phyloP scores from a whole-genome alignment of 1,140 invertebrate species.

The Latrodectus geometricus region DNA sequence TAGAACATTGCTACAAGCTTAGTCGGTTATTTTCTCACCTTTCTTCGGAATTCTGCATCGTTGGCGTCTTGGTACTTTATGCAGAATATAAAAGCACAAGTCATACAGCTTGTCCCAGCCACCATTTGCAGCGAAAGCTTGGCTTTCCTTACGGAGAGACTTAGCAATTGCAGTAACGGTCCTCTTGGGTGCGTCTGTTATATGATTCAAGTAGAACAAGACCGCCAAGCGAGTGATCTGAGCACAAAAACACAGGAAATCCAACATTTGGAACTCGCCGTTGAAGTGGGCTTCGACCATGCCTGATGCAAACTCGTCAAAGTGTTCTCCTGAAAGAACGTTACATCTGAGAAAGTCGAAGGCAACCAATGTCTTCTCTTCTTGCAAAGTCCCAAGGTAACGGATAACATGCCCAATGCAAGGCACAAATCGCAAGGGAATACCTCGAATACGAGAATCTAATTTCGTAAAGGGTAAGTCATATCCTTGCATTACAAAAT shows the following conservation, averaged over 20 bases:
- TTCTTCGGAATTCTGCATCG: constrained; percentile 15
- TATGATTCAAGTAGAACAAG: constrained; percentile 19
- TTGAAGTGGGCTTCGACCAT: constrained; percentile 33
- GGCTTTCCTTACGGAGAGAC: neutral
- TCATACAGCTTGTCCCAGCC: constrained; percentile 40
- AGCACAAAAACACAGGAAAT: constrained; percentile 41
- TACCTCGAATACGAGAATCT: neutral
- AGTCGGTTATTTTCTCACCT: too few species aligned
- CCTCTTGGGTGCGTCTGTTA: constrained; percentile 4
- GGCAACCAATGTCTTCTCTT: constrained; percentile 16
- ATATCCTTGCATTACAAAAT: constrained; percentile 38
- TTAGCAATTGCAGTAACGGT: constrained; percentile 1
- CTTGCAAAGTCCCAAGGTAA: constrained; percentile 6
- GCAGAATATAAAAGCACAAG: constrained; percentile 27
- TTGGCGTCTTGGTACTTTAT: constrained; percentile 10
- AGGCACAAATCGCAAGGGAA: constrained; percentile 13
- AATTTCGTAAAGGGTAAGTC: constrained; percentile 13
- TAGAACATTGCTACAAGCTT: too few species aligned
- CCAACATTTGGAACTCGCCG: constrained; percentile 22
- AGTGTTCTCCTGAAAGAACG: constrained; percentile 27
- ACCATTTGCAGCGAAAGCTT: neutral
- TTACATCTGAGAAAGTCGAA: constrained; percentile 22
- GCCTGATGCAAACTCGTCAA: constrained; percentile 30
- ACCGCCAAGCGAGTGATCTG: constrained; percentile 19
- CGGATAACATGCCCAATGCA: constrained; percentile 30